phyloP scores from a whole-genome alignment of 2,888 invertebrate genomes.

The Oligia latruncula region DNA sequence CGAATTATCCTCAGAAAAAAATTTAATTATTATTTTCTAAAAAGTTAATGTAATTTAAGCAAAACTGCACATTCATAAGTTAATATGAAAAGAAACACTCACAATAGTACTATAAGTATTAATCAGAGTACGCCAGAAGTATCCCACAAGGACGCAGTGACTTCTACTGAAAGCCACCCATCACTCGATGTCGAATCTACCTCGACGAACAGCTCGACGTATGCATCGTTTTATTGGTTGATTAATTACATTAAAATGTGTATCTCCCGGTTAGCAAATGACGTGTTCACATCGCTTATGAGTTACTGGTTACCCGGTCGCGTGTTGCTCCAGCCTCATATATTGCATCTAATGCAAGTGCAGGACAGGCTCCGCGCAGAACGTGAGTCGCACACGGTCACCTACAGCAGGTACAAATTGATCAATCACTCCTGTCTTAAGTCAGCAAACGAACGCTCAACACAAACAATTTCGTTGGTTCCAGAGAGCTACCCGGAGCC shows the following conservation, averaged over 20 bases:
- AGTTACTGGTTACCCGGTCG: conserved; percentile 74
- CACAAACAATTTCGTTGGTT: conserved; percentile 75
- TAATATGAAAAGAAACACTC: conserved; percentile 77
- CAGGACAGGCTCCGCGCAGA: conserved; percentile 74
- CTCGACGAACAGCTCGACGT: conserved; percentile 72
- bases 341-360: conserved; percentile 76
- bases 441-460: conserved; percentile 67
- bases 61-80: conserved; percentile 62
- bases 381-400: conserved; percentile 72
- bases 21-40: conserved; percentile 52
- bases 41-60: conserved; percentile 71
- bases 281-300: conserved; percentile 74
- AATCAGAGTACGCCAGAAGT: conserved; percentile 67
- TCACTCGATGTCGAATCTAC: conserved; percentile 72
- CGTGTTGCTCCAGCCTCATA: conserved; percentile 76
- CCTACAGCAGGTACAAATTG: conserved; percentile 77
- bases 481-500: conserved; percentile 69
- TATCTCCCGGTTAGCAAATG: conserved; percentile 77
- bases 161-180: conserved; percentile 62
- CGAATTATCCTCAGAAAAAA: conserved; percentile 35
- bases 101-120: conserved; percentile 72
- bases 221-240: conserved; percentile 81
- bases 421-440: conserved; percentile 68
- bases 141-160: conserved; percentile 65
- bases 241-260: conserved; percentile 80